Conservation (phyloP, 2,797 vertebrate genomes). For the Cyclopterus lumpus region DNA sequence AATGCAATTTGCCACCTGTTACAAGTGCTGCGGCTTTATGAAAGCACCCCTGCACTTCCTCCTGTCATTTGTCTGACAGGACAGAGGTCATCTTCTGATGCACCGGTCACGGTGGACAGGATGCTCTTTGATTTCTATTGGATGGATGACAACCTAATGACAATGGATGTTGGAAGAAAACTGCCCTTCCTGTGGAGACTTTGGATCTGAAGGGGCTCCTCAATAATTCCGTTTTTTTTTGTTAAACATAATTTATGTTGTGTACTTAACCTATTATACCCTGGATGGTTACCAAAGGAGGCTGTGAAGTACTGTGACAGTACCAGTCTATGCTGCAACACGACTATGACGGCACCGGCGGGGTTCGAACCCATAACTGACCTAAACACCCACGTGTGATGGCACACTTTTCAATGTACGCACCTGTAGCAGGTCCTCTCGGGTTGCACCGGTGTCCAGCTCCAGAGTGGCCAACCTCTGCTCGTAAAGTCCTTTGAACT, state of each 20-base stretch:
- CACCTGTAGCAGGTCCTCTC: conserved; percentile 63
- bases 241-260: neutral
- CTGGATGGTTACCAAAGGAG: neutral
- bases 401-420: rapidly evolving
- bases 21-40: conserved; percentile 84
- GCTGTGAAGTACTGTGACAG: neutral
- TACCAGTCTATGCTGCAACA: neutral
- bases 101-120: conserved; percentile 67
- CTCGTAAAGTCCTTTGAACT: conserved; percentile 65
- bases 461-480: conserved; percentile 65
- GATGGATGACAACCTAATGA: conserved; percentile 69
- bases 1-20: conserved; percentile 86
- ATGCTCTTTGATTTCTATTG: conserved; percentile 72
- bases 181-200: conserved; percentile 37
- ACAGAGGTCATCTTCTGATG: conserved; percentile 77
- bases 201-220: conserved; percentile 23
- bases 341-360: conserved; percentile 67
- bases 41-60: conserved; percentile 81
- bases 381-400: rapidly evolving
- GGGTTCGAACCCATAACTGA: conserved; percentile 86
- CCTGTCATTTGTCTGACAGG: conserved; percentile 79
- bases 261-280: conserved; percentile 1
- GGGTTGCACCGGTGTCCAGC: conserved; percentile 7
- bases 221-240: conserved; percentile 7
- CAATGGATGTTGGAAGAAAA: conserved; percentile 51